phyloP scores from a whole-genome alignment of 2,113 vertebrate genomes.

The Machaerirhynchus nigripectus region DNA sequence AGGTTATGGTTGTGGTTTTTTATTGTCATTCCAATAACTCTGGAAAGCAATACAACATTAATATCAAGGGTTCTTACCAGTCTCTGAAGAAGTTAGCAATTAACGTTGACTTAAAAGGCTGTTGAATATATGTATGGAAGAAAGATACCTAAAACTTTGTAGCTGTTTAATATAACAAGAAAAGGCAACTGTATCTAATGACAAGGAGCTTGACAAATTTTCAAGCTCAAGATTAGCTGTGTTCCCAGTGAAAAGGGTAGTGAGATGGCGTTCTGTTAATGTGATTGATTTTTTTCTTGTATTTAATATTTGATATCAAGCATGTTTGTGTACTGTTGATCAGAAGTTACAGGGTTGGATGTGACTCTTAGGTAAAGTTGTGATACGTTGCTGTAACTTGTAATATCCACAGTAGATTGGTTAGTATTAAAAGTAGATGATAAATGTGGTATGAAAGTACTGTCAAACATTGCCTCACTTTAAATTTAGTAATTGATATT shows the following conservation, averaged over 20 bases:
- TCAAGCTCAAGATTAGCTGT: not conserved
- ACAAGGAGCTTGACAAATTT: not conserved
- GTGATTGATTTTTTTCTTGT: not conserved
- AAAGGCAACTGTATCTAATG: not conserved
- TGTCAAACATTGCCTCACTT: not conserved
- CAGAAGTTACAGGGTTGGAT: not conserved
- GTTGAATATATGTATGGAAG: not conserved
- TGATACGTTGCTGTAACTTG: fast-evolving
- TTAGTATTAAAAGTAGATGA: not conserved
- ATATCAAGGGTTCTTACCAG: not conserved
- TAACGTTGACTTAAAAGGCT: not conserved
- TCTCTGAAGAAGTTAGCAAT: not conserved
- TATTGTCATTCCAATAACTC: not conserved
- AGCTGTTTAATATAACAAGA: not conserved
- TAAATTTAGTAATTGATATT: not conserved
- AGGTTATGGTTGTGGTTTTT: not conserved
- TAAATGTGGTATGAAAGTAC: not conserved
- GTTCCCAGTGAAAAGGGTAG: not conserved
- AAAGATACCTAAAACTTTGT: not conserved
- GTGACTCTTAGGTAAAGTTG: not conserved
- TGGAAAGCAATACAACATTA: not conserved
- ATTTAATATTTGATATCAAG: not conserved
- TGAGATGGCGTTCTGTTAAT: not conserved
- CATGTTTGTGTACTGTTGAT: not conserved
- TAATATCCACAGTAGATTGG: not conserved